A percentile compares a stretch with the other conserved stretches of the same genome.
Evolutionary conservation across 2,888 invertebrate species (phyloP).

Genomic region (Meta bourneti): DNA sequence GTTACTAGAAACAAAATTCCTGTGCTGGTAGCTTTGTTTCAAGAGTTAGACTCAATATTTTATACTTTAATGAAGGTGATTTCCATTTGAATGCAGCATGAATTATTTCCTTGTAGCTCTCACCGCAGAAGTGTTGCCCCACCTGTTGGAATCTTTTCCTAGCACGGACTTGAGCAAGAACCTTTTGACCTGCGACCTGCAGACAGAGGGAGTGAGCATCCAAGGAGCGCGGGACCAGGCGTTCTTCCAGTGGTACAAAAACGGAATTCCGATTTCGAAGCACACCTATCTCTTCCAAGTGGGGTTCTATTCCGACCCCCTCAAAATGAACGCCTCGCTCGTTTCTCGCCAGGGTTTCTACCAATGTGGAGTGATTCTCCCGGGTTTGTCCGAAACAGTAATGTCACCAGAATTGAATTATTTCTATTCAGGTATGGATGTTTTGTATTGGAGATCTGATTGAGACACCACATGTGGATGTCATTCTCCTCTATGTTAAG

Average conservation of each 20-base stretch:
- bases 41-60: too few species aligned
- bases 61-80: too few species aligned
- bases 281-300: slow-evolving; percentile 15
- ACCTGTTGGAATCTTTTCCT: slow-evolving; percentile 1
- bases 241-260: slow-evolving; percentile 45
- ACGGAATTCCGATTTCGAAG: slow-evolving; percentile 38
- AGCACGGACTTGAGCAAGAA: not conserved
- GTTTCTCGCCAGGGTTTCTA: slow-evolving; percentile 10
- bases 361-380: slow-evolving; percentile 3
- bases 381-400: not conserved
- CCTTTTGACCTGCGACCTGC: slow-evolving; percentile 18
- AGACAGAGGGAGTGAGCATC: not conserved
- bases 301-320: slow-evolving; percentile 29
- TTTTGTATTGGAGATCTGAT: too few species aligned
- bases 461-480: too few species aligned
- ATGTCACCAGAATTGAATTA: slow-evolving; percentile 16
- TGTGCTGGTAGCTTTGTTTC: too few species aligned
- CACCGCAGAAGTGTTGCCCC: not conserved
- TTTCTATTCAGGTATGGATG: slow-evolving; percentile 40
- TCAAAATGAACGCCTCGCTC: not conserved
- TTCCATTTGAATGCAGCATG: too few species aligned
- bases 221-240: not conserved
- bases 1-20: too few species aligned
- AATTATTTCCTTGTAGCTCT: slow-evolving; percentile 3
- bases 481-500: too few species aligned